Evolutionary conservation across 1,140 invertebrate species (phyloP).

Genomic region (Pogonomyrmex californicus): DNA sequence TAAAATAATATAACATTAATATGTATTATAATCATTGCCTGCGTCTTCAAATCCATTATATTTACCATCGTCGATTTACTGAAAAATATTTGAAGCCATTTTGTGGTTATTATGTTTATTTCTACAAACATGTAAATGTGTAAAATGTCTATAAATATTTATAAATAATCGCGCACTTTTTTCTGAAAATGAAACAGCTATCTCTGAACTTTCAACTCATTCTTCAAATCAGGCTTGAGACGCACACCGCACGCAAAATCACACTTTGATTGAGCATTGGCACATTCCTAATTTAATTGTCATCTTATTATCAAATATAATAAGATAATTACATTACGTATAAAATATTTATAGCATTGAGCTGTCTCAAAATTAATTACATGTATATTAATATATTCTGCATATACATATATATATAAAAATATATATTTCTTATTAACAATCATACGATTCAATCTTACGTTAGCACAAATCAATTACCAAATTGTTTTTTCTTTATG

Average conservation of each 20-base stretch:
- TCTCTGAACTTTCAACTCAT: neutral
- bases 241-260: neutral
- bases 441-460: constrained; percentile 24
- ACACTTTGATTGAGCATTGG: constrained; percentile 61
- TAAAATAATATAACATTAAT: neutral
- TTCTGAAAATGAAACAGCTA: constrained; percentile 5
- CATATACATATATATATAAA: neutral
- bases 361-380: constrained; percentile 23
- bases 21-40: neutral
- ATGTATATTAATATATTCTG: constrained; percentile 5
- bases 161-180: constrained; percentile 31
- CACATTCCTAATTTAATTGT: constrained; percentile 27
- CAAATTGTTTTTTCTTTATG: neutral
- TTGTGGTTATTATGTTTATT: constrained; percentile 56
- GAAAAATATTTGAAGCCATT: neutral
- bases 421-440: neutral
- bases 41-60: neutral
- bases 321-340: neutral
- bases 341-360: constrained; percentile 7
- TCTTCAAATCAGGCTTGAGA: neutral
- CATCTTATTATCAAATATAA: constrained; percentile 8
- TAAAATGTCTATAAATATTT: constrained; percentile 61
- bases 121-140: constrained; percentile 50
- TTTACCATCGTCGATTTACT: neutral
- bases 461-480: constrained; percentile 18